phyloP scores from a whole-genome alignment of 2,888 invertebrate genomes.

The Spilosoma lubricipeda region DNA sequence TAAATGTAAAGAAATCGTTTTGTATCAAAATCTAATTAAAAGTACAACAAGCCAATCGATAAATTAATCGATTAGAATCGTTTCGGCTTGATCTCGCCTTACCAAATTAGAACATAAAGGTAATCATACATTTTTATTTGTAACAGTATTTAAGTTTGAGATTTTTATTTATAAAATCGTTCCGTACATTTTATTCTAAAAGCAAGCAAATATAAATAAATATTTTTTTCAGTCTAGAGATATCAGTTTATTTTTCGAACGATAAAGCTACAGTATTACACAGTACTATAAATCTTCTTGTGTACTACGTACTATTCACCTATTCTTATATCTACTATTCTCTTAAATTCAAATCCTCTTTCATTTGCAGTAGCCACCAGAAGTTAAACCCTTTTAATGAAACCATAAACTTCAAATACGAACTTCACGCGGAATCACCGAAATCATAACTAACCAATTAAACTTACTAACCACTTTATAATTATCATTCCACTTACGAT shows the following conservation, averaged over 20 bases:
- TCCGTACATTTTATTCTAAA: slow-evolving; percentile 42
- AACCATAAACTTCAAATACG: not conserved
- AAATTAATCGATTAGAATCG: slow-evolving; percentile 67
- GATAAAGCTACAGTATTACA: not conserved
- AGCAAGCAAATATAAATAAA: not conserved
- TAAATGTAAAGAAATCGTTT: slow-evolving; percentile 54
- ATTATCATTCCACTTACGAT: slow-evolving; percentile 29
- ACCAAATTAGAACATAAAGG: slow-evolving; percentile 69
- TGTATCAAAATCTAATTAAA: slow-evolving; percentile 64
- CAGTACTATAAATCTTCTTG: not conserved
- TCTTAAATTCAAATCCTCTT: not conserved
- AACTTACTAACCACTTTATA: not conserved
- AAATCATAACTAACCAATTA: not conserved
- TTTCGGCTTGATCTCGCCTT: slow-evolving; percentile 52
- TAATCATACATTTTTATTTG: slow-evolving; percentile 57
- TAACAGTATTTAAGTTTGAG: slow-evolving; percentile 38
- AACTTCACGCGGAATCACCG: not conserved
- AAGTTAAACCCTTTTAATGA: not conserved
- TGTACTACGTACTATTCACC: not conserved
- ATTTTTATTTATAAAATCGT: slow-evolving; percentile 29
- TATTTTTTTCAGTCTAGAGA: not conserved
- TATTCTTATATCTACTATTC: not conserved
- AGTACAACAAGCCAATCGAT: slow-evolving; percentile 69
- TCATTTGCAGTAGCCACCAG: not conserved
- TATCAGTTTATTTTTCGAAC: not conserved